These are phyloP conservation scores for Adelosebastes latens DNA, from an alignment of 2,797 vertebrate genomes.

Conservation along the genomic window DNA sequence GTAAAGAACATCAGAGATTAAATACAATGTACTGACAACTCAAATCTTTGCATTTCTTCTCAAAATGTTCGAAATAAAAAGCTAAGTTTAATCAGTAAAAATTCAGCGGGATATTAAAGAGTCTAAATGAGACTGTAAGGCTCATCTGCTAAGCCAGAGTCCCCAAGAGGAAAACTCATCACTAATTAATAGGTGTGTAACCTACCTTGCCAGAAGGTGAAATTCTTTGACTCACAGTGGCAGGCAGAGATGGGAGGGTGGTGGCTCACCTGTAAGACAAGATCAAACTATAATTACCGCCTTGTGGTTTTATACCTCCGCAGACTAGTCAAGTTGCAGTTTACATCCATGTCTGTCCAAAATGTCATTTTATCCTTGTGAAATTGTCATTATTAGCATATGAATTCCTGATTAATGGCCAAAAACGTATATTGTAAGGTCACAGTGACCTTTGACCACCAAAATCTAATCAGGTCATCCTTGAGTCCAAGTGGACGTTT, in stretches of 20 bases:
- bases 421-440: too few relatives aligned
- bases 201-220: slow-evolving; percentile 99
- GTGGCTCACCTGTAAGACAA: slow-evolving; percentile 92
- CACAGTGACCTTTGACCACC: not conserved
- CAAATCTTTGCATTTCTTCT: not conserved
- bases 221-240: slow-evolving; percentile 99
- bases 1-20: not conserved
- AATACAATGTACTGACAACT: not conserved
- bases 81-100: not conserved
- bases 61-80: not conserved
- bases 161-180: slow-evolving; percentile 5
- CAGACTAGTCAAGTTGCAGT: not conserved
- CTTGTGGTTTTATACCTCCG: not conserved
- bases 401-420: not conserved
- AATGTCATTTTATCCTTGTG: not conserved
- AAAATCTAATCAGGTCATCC: not conserved
- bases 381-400: not conserved
- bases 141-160: not conserved
- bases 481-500: not conserved
- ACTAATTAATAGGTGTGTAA: slow-evolving; percentile 37
- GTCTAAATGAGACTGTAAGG: not conserved
- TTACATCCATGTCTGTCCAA: not conserved
- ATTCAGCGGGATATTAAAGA: slow-evolving; percentile 13
- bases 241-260: slow-evolving; percentile 98
- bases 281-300: slow-evolving; percentile 9